A percentile compares a stretch with the other conserved stretches of the same genome.
phyloP scores from a whole-genome alignment of 2,113 vertebrate species.

The Colossoma macropomum region DNA sequence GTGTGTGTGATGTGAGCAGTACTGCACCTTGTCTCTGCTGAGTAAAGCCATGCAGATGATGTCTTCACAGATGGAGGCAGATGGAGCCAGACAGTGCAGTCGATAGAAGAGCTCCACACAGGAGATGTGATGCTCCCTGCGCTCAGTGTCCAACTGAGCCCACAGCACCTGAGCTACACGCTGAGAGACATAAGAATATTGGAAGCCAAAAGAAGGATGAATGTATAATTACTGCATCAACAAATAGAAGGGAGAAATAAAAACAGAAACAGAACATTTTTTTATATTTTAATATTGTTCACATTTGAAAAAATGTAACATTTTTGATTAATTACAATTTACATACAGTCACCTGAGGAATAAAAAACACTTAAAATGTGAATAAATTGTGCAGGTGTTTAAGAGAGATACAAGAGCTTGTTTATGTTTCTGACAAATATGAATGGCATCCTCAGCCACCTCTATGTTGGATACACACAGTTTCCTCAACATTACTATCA shows the following conservation, averaged over 20 bases:
- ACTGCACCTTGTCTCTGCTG: slow-evolving; percentile 86
- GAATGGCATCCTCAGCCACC: no score
- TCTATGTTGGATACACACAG: no score
- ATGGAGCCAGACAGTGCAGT: slow-evolving; percentile 93
- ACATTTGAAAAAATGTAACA: no score
- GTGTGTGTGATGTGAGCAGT: not conserved
- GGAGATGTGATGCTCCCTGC: slow-evolving; percentile 87
- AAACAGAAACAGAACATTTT: not conserved
- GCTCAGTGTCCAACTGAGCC: slow-evolving; percentile 91
- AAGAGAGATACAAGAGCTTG: no score
- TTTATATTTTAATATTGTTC: no score
- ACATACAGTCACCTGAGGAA: no score
- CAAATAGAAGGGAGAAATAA: not conserved
- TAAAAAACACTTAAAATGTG: no score
- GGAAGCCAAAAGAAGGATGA: not conserved
- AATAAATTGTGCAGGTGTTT: no score
- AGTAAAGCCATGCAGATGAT: slow-evolving; percentile 92
- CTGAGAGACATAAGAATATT: slow-evolving; percentile 65
- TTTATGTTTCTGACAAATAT: no score
- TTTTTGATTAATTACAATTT: no score
- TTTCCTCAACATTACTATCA: no score
- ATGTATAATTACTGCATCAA: not conserved
- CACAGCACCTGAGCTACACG: slow-evolving; percentile 89
- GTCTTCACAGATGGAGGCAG: slow-evolving; percentile 91
- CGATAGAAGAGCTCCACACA: slow-evolving; percentile 95